Evolutionary conservation across 2,888 invertebrate species (phyloP), one percentile per base, ranked within the genome.

Genomic region (Argyra leucocephala): DNA sequence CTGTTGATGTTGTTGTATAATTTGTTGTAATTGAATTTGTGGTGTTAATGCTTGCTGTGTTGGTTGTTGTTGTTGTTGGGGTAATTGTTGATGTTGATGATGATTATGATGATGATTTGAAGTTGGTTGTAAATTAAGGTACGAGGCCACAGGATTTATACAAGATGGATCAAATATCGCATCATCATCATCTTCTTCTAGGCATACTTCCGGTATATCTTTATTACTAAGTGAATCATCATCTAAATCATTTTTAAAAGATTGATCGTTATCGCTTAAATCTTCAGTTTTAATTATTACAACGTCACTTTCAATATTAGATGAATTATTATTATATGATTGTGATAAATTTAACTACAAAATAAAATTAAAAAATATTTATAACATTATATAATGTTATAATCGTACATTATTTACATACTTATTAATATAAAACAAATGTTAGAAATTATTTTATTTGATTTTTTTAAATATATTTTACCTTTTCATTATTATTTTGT

Each of bases 211-310:
- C 0, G 78, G 78, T 64, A 75, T 75, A 67, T 76, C 78, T 68
- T 79, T 79, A 36, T 74, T 74, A 63, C 78, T 77, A 62, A 76
- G 71, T 57, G 78, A 76, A 68, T 79, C 79, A 64, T 78, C 78
- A 62, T 77, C 77, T 67, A 70, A 68, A 10, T 71, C 71, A 64
- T 67, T 64, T 64, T 65, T 57, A 24, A 69, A 67, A 60, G 70
- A 77, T 66, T 79, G 78, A 37, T 78, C 78, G 67, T 79, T 78
- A 67, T 78, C 78, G 70, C 78, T 79, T 5, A 79, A 74, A 37
- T 78, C 78, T 70, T 79, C 78, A 22, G 78, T 78, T 72, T 79
- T 79, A 62, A 79, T 78, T 62, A 78, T 73, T 64, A 78, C 77
- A 36, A 79, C 76, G 67, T 78, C 78, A 57, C 73, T 75, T 66